Evolutionary conservation across 1,140 invertebrate species (phyloP).

Genomic region (Zophobas atratus): DNA sequence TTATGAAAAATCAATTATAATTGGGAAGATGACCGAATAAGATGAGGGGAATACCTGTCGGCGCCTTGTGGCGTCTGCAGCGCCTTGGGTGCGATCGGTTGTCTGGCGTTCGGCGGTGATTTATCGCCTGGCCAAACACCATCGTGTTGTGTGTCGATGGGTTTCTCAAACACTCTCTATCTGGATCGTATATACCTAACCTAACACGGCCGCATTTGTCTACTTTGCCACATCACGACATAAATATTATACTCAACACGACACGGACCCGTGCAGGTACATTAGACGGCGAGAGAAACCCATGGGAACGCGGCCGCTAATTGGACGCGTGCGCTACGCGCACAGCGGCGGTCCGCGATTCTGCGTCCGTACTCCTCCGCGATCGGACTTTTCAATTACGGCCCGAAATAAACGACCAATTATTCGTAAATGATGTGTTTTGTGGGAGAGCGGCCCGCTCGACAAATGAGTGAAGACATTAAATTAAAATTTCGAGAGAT

Average conservation of each 20-base stretch:
- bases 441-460: not conserved
- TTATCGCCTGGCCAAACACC: constrained; percentile 43
- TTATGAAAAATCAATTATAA: constrained; percentile 4
- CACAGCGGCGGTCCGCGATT: no score
- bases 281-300: not conserved
- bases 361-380: no score
- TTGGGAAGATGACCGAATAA: constrained; percentile 2
- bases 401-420: not conserved
- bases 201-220: constrained; percentile 13
- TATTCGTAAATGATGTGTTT: constrained; percentile 17
- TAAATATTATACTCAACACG: constrained; percentile 9
- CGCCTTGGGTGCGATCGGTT: constrained; percentile 45
- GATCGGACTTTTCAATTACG: not conserved
- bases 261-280: not conserved
- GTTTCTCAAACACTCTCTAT: not conserved
- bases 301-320: no score
- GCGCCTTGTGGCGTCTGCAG: constrained; percentile 46
- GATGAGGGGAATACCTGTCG: constrained; percentile 33
- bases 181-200: not conserved
- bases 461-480: constrained; percentile 47
- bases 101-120: constrained; percentile 36
- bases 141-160: not conserved
- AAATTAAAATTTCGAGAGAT: constrained; percentile 50
- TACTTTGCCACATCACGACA: constrained; percentile 11
- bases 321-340: no score